Evolutionary conservation across 2,888 invertebrate genomes (phyloP).

Genomic region (Morinoia aosen): DNA sequence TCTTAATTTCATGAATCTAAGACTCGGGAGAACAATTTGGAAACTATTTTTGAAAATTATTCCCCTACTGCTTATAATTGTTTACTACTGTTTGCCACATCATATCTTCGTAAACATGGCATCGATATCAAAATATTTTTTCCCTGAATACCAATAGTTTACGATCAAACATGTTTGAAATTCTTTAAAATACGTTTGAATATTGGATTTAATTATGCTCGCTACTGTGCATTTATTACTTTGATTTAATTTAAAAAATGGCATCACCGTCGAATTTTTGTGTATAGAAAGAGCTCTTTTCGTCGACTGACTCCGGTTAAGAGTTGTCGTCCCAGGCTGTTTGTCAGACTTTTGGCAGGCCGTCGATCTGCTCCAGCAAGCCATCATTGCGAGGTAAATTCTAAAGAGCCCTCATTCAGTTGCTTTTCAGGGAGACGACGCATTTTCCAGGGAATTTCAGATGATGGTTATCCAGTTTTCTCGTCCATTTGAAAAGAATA

Average conservation of each 20-base stretch:
- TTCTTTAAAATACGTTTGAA: too few species aligned
- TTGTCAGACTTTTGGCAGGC: slow-evolving; percentile 17
- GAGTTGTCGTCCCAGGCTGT: neutral
- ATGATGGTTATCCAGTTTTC: slow-evolving; percentile 12
- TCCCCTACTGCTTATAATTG: too few species aligned
- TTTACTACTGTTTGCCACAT: too few species aligned
- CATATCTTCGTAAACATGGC: too few species aligned
- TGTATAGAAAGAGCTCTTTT: neutral
- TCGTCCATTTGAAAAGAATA: slow-evolving; percentile 1
- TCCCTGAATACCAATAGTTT: too few species aligned
- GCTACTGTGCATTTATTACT: neutral
- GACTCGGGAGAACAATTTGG: too few species aligned
- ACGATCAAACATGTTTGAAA: too few species aligned
- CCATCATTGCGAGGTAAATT: slow-evolving; percentile 2
- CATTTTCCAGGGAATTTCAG: slow-evolving; percentile 4
- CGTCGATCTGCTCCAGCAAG: neutral
- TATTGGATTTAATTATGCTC: too few species aligned
- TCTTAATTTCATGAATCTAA: too few species aligned
- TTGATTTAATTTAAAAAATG: neutral
- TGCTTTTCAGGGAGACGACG: neutral
- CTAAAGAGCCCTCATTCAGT: slow-evolving; percentile 3
- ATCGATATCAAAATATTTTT: too few species aligned
- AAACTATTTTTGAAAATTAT: too few species aligned
- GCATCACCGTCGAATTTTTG: neutral
- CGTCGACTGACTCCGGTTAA: neutral